phyloP scores from a whole-genome alignment of 2,797 vertebrate genomes.

The Notoglanidium macrostoma region DNA sequence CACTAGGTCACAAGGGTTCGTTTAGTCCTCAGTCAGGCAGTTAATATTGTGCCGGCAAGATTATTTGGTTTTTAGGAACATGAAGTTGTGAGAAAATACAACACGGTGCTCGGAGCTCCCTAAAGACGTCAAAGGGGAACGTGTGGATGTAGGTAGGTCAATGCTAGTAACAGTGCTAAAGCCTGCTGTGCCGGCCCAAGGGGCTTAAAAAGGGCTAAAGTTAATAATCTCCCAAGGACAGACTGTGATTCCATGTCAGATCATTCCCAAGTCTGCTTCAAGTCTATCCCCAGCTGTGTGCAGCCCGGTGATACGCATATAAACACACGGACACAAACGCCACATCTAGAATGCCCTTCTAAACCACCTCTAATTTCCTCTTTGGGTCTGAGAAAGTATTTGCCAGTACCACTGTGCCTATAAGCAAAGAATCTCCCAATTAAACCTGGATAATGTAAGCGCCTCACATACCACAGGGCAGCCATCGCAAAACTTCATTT shows the following conservation, averaged over 20 bases:
- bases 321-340: constrained; percentile 61
- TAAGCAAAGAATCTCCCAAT: constrained; percentile 68
- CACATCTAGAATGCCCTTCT: constrained; percentile 58
- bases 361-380: constrained; percentile 68
- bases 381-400: constrained; percentile 52
- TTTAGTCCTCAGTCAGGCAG: constrained; percentile 30
- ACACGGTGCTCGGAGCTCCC: not conserved
- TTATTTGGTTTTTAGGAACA: constrained; percentile 9
- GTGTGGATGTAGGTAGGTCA: constrained; percentile 26
- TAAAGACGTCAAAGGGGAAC: constrained; percentile 14
- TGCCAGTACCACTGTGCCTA: constrained; percentile 49
- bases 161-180: constrained; percentile 31
- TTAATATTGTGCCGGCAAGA: constrained; percentile 16
- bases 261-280: constrained; percentile 50
- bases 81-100: constrained; percentile 5
- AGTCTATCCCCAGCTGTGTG: constrained; percentile 45
- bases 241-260: constrained; percentile 50
- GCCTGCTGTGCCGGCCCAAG: constrained; percentile 38
- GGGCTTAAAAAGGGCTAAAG: constrained; percentile 46
- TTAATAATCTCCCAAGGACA: constrained; percentile 61
- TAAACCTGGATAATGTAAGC: constrained; percentile 76
- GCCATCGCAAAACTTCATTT: constrained; percentile 76
- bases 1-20: constrained; percentile 43
- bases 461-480: constrained; percentile 71
- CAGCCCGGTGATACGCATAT: constrained; percentile 53